Percentiles rank a stretch among this genome's conserved stretches.
These are phyloP conservation scores for mouse (Mus musculus) DNA, from an alignment of 2,113 vertebrate genomes.

Conservation along the genomic window GRCm39 chr12:43096001-43096500, in stretches of 20 bases:
- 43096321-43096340: not conserved
- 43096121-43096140: slow-evolving; percentile 59
- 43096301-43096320: not conserved
- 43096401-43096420: not conserved
- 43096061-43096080: not conserved
- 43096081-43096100: not conserved
- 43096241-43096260: not conserved
- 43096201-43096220: not conserved
- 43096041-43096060: not conserved
- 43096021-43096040: slow-evolving; percentile 44
- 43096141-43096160: slow-evolving; percentile 32
- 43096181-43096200: not conserved
- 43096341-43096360: not conserved
- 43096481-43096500: not conserved
- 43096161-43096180: not conserved
- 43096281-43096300: not conserved
- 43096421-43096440: slow-evolving; percentile 35
- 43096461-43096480: not conserved
- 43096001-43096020: slow-evolving; percentile 23
- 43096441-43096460: not conserved
- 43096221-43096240: not conserved
- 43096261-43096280: not conserved
- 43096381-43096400: not conserved
- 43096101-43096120: slow-evolving; percentile 8
- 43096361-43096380: not conserved